Conservation (phyloP, 2,113 vertebrate genomes). For the Oncorhynchus tshawytscha region DNA sequence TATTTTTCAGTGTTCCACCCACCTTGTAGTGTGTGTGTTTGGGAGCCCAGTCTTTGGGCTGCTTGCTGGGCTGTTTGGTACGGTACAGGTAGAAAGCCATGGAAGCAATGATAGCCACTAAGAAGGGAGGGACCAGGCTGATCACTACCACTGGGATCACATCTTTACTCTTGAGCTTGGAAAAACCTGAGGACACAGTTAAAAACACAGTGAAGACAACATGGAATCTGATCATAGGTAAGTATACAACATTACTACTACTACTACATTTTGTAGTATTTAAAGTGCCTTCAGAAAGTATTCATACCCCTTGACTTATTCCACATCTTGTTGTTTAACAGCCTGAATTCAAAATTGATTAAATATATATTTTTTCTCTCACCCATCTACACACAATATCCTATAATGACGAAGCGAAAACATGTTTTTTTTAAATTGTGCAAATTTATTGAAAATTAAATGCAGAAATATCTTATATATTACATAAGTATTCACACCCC, state of each 20-base stretch:
- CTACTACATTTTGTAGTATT: not conserved
- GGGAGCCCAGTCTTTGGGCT: slow-evolving; percentile 73
- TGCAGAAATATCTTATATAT: too few relatives aligned
- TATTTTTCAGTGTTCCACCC: too few relatives aligned
- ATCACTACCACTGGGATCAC: slow-evolving; percentile 84
- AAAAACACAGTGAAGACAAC: not conserved
- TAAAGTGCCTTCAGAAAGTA: too few relatives aligned
- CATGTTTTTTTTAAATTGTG: too few relatives aligned
- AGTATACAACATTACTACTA: not conserved
- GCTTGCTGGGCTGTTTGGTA: slow-evolving; percentile 70
- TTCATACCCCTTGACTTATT: too few relatives aligned
- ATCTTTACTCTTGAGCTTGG: slow-evolving; percentile 81
- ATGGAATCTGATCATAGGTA: not conserved
- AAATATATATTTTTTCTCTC: too few relatives aligned
- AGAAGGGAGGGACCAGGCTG: slow-evolving; percentile 80
- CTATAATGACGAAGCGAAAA: too few relatives aligned
- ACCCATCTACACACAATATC: too few relatives aligned
- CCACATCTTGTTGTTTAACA: too few relatives aligned
- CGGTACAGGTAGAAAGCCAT: slow-evolving; percentile 83
- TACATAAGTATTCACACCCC: too few relatives aligned
- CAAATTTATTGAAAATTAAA: too few relatives aligned
- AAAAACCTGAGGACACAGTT: slow-evolving; percentile 70
- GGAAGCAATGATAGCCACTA: slow-evolving; percentile 76
- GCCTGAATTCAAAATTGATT: too few relatives aligned
- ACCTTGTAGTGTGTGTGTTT: slow-evolving; percentile 45